Base-by-base conservation (phyloP, 2,888 invertebrate species). In the Drosophila putrida region DNA sequence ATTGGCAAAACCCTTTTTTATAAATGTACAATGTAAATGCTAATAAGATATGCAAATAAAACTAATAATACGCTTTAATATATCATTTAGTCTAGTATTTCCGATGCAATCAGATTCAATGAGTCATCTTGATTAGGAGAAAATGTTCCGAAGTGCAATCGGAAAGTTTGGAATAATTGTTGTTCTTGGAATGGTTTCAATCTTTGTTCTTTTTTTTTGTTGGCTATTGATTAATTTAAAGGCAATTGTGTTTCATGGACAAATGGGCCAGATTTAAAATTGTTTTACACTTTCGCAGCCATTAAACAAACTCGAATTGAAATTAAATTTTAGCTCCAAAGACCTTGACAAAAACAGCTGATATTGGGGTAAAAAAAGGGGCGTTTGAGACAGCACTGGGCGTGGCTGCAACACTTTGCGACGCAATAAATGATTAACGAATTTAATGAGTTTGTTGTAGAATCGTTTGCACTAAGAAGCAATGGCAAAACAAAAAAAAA, bases 381-480 rank as follows among this genome's bases (percentile, higher is more conserved):
- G 55, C 55, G 39, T 62, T 36, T 20, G 69, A 67, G 33, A 57
- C 15, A 27, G 60, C 38, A 36, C 49, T 68, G 75, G 79, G 68
- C 68, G 63, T 65, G 73, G 64, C 78, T 73, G 82, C 80, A 82
- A 54, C 83, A 78, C 59, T 73, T 78, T 78, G 83, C 78, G 78
- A 74, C 82, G 81, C 80, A 80, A 79, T 69, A 80, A 81, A 76
- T 81, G 84, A 86, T 85, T 85, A 85, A 84, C 82, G 54, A 79
- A 84, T 78, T 88, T 88, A 86, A 87, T 86, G 89, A 77, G 67
- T 78, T 86, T 84, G 83, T 82, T 88, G 83, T 88, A 84, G 83
- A 84, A 85, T 83, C 75, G 68, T 71, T 74, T 74, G 76, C 82
- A 78, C 59, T 65, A 73, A 68, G 64, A 78, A 78, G 41, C 27